Percentiles rank a stretch among this genome's conserved stretches.
Evolutionary conservation across 2,888 invertebrate genomes (phyloP).

Genomic region (Drepanosiphum platanoidis): DNA sequence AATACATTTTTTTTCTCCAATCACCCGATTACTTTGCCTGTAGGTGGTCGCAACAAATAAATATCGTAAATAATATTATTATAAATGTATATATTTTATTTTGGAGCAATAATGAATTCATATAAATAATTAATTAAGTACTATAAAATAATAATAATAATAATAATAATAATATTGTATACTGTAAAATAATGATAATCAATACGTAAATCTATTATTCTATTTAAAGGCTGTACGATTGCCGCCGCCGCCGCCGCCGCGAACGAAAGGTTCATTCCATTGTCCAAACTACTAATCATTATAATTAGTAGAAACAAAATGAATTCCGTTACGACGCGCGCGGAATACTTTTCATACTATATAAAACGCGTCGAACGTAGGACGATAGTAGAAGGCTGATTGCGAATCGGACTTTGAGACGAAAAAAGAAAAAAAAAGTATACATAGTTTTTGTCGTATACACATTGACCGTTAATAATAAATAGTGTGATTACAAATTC

Average conservation of each 20-base stretch:
- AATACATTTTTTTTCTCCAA: too few species aligned
- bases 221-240: not conserved
- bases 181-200: not conserved
- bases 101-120: not conserved
- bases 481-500: not conserved
- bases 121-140: conserved; percentile 8
- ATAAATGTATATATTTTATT: not conserved
- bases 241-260: not conserved
- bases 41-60: too few species aligned
- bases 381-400: too few species aligned
- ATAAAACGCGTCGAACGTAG: not conserved
- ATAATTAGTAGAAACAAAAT: conserved; percentile 12
- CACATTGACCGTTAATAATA: not conserved
- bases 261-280: not conserved
- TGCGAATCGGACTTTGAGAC: not conserved
- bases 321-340: not conserved
- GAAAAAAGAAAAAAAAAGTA: too few species aligned
- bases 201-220: not conserved
- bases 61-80: not conserved
- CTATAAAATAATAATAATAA: not conserved
- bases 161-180: not conserved
- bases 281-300: not conserved
- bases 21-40: too few species aligned
- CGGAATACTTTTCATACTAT: too few species aligned
- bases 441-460: too few species aligned